Percentiles rank a stretch among this genome's conserved stretches.
Conservation (phyloP, 2,113 vertebrate genomes). For the Pelodiscus sinensis region DNA sequence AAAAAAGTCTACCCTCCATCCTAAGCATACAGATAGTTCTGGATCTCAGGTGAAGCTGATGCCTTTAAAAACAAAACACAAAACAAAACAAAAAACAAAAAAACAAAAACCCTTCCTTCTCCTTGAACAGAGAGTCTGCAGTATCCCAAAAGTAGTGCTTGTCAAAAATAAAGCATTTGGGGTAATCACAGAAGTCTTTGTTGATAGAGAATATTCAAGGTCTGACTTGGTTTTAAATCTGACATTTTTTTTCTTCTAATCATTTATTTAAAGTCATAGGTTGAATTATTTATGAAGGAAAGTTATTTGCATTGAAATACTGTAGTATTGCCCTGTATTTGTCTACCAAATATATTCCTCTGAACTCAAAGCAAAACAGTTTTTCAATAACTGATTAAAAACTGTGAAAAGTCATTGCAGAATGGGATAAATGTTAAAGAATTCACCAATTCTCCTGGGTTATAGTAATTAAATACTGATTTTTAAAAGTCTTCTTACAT, state of each 20-base stretch:
- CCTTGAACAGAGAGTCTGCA: neutral
- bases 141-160: neutral
- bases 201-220: conserved; percentile 39
- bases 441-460: neutral
- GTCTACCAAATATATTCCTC: neutral
- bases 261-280: conserved; percentile 47
- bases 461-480: neutral
- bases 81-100: too few species aligned
- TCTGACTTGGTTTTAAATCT: conserved; percentile 39
- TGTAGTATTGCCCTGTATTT: conserved; percentile 26
- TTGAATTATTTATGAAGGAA: conserved; percentile 59
- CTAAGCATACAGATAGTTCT: neutral
- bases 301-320: conserved; percentile 53
- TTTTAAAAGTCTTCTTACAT: neutral
- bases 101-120: too few species aligned
- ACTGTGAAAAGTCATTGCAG: neutral
- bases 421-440: neutral
- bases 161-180: neutral
- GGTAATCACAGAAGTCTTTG: conserved; percentile 10
- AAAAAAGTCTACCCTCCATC: neutral
- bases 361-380: neutral
- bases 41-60: neutral
- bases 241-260: conserved; percentile 54
- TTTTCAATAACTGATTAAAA: conserved; percentile 28
- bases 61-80: neutral